Evolutionary conservation across 1,140 invertebrate species (phyloP).

Genomic region (Diachasmimorpha longicaudata): DNA sequence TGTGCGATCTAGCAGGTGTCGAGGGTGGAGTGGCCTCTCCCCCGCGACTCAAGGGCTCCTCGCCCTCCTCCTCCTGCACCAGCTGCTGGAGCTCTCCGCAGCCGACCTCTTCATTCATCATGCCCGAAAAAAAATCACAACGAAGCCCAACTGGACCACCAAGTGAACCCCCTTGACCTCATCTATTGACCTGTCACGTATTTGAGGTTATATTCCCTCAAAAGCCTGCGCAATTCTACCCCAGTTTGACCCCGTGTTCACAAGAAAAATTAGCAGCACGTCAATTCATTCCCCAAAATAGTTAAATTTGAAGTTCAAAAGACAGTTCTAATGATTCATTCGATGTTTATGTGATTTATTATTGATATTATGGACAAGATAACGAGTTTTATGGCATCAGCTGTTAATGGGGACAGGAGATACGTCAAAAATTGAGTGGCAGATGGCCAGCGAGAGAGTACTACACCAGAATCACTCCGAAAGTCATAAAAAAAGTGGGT

Average conservation of each 20-base stretch:
- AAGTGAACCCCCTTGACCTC: neutral
- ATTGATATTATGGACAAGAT: neutral
- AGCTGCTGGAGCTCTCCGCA: conserved; percentile 55
- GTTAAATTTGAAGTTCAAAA: neutral
- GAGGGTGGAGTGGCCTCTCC: conserved; percentile 54
- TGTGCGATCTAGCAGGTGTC: conserved; percentile 49
- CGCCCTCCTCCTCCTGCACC: conserved; percentile 56
- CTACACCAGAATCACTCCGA: neutral
- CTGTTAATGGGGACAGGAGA: neutral
- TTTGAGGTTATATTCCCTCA: neutral
- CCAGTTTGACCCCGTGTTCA: neutral
- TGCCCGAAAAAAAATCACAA: neutral
- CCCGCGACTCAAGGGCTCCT: conserved; percentile 49
- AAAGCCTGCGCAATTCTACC: neutral
- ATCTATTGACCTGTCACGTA: neutral
- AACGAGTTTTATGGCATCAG: neutral
- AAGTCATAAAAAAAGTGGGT: neutral
- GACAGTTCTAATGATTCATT: too few relatives aligned
- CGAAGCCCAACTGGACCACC: neutral
- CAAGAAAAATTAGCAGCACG: neutral
- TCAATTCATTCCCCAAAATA: neutral
- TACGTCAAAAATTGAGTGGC: neutral
- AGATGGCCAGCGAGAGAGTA: neutral
- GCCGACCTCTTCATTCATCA: conserved; percentile 50
- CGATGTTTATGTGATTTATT: neutral